These are phyloP conservation scores for Ectobius pallidus DNA, from an alignment of 2,888 invertebrate genomes.

Conservation along the genomic window DNA sequence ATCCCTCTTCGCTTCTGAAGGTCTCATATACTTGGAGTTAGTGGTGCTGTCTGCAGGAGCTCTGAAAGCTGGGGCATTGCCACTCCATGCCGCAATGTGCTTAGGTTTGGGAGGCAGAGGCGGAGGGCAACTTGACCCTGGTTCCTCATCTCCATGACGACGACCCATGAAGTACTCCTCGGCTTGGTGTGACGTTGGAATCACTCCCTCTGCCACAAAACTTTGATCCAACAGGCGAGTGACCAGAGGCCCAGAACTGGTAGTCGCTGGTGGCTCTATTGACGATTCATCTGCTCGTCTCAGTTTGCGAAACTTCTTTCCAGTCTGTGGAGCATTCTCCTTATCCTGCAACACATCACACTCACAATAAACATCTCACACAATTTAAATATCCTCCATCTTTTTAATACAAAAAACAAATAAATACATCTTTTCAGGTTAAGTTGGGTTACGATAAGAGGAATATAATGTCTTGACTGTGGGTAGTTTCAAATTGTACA, in stretches of 20 bases:
- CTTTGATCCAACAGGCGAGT: constrained; percentile 47
- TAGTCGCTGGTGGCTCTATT: constrained; percentile 7
- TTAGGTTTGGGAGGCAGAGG: constrained; percentile 79
- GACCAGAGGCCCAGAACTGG: constrained; percentile 39
- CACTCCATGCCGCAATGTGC: constrained; percentile 64
- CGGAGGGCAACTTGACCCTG: constrained; percentile 58
- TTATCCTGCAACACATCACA: constrained; percentile 53
- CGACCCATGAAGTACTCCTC: constrained; percentile 49
- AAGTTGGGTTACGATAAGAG: no score
- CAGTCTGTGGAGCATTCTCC: constrained; percentile 56
- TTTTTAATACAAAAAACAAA: no score
- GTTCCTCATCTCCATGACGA: neutral
- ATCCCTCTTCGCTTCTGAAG: constrained; percentile 48
- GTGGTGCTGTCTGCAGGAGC: constrained; percentile 34
- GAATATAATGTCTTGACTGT: no score
- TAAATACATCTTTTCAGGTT: no score
- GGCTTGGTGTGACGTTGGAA: constrained; percentile 50
- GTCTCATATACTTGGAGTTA: constrained; percentile 37
- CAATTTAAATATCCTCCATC: no score
- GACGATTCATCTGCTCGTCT: constrained; percentile 48
- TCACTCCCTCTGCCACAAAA: constrained; percentile 50
- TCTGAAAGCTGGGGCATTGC: constrained; percentile 30
- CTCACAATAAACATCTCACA: no score
- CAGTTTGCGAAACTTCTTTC: constrained; percentile 55
- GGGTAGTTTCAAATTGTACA: no score